Evolutionary conservation across 2,797 vertebrate species (phyloP).

Genomic region (Eleutherodactylus coqui): DNA sequence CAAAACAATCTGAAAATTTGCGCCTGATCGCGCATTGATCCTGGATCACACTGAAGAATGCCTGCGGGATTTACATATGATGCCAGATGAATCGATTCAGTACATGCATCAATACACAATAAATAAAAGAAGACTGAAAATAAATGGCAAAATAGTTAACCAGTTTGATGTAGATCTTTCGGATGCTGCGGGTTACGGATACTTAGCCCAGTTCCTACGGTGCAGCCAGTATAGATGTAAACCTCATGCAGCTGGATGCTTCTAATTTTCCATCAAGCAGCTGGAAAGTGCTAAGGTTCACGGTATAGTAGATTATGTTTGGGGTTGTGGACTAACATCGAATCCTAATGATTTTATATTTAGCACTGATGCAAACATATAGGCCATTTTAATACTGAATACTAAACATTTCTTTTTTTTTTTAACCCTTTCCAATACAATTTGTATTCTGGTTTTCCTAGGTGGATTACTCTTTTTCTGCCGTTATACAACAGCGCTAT

Average conservation of each 20-base stretch:
- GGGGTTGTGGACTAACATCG: not conserved
- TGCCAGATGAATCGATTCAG: not conserved
- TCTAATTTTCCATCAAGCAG: constrained; percentile 1
- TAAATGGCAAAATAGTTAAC: not conserved
- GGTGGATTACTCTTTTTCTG: too few species aligned
- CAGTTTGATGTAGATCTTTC: not conserved
- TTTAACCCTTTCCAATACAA: too few species aligned
- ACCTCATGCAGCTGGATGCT: constrained; percentile 13
- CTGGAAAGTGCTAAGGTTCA: constrained; percentile 13
- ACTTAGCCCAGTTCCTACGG: not conserved
- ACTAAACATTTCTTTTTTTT: too few species aligned
- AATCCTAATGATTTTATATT: not conserved
- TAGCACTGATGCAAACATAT: not conserved
- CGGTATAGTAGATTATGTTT: not conserved
- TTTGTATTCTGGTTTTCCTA: too few species aligned
- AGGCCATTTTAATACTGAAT: not conserved
- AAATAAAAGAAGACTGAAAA: not conserved
- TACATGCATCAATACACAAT: not conserved
- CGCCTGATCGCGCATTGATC: constrained; percentile 78
- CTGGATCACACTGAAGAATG: constrained; percentile 82
- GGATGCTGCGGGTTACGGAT: not conserved
- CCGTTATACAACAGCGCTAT: too few species aligned
- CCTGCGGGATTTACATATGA: constrained; percentile 70
- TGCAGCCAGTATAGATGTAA: constrained; percentile 7
- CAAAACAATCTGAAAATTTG: constrained; percentile 87